Evolutionary conservation across 2,113 vertebrate genomes (phyloP), one percentile per base, ranked within the genome.

Genomic region (Cavia aperea): DNA sequence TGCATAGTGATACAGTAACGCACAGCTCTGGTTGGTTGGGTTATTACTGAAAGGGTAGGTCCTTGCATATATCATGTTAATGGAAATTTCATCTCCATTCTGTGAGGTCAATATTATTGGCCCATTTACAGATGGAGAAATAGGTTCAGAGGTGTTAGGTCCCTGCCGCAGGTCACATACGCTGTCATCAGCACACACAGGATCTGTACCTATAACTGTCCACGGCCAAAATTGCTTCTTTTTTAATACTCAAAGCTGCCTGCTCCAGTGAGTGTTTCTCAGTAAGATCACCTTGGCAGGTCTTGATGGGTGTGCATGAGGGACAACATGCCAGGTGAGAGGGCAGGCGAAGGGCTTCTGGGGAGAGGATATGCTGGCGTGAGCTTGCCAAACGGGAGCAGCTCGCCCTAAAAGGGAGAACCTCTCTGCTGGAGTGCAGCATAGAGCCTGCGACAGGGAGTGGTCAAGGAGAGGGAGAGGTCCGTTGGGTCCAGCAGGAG

Each of bases 381-480:
- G 4, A 26, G 75, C 43, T 29, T 29, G 5, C 77, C 31, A 21
- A 13, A 51, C 29, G n/a, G 19, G 36, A 16, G 33, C 18, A 1
- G 43, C 36, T 79, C 0, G 0, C 36, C 63, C 5, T 3, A 13
- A 63, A 23, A 15, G 2, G 87, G 65, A 23, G 5, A 51, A 2
- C 1, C 70, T 68, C 12, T 43, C 31, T 29, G 60, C 26, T 49
- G 8, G 7, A 13, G 65, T 21, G 56, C 6, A 4, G 21, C 2
- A 1, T 1, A 19, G 65, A 13, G 9, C 31, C 11, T 7, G 46
- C n/a, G 39, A 13, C 7, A 16, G 56, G 39, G 54, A 3, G 75
- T 3, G 36, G 66, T n/a, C 7, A 15, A 58, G 66, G 31, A 46
- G 31, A 49, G 11, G 66, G 31, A 46, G 31, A 49, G 11, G 82